Conservation (phyloP, 1,140 invertebrate genomes). For the Drosophila lacertosa region DNA sequence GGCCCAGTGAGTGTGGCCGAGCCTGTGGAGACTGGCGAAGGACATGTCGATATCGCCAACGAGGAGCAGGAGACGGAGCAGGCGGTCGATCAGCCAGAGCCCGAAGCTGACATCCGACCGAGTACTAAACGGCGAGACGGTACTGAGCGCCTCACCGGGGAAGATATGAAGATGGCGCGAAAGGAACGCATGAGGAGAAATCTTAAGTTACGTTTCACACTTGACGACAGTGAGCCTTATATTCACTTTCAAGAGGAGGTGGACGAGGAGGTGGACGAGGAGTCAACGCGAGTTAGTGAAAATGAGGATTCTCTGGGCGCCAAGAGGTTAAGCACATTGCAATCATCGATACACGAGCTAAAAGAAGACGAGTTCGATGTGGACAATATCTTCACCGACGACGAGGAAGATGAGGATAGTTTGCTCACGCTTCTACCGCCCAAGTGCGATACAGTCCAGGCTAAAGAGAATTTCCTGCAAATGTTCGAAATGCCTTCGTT, state of each 20-base stretch:
- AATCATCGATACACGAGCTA: background rate
- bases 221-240: background rate
- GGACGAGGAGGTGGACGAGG: background rate
- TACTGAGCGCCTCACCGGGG: background rate
- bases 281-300: background rate
- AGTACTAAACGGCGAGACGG: no score
- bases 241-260: background rate
- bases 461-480: conserved; percentile 29
- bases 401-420: background rate
- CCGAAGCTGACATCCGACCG: no score
- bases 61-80: no score
- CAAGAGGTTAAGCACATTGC: background rate
- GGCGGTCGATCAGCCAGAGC: no score
- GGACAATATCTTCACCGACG: background rate
- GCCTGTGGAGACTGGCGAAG: no score
- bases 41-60: no score
- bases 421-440: no score
- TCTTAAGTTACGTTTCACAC: background rate
- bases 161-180: background rate
- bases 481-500: conserved; percentile 43
- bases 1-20: no score
- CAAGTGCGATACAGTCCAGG: background rate
- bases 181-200: background rate
- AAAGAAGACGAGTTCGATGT: background rate
- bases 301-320: background rate